A percentile compares a stretch with the other conserved stretches of the same genome.
Conservation (phyloP, 2,113 vertebrate genomes). For the Mastomys coucha region DNA sequence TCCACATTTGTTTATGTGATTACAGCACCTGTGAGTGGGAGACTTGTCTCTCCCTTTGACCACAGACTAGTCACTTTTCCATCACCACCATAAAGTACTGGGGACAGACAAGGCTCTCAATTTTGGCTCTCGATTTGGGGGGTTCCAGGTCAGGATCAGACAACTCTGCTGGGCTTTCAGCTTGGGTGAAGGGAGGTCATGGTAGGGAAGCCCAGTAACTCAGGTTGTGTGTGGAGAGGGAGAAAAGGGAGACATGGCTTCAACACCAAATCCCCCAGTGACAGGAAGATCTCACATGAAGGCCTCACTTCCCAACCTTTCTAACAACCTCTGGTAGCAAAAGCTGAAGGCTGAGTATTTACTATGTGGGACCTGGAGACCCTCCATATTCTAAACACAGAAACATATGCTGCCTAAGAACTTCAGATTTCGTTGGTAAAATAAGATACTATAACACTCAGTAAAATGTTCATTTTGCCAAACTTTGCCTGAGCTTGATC, state of each 20-base stretch:
- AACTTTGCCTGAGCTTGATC: neutral
- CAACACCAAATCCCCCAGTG: neutral
- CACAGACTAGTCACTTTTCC: neutral
- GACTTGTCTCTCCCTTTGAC: neutral
- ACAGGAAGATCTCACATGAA: neutral
- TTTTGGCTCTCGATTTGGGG: neutral
- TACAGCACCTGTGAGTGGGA: neutral
- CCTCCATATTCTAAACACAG: neutral
- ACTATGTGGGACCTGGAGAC: too few relatives aligned
- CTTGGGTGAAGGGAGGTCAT: neutral
- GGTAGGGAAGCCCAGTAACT: neutral
- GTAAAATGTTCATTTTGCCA: neutral
- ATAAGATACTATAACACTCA: neutral
- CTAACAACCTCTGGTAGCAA: neutral
- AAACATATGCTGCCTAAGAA: neutral
- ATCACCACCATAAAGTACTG: neutral
- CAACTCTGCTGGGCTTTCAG: neutral
- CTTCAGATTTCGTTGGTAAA: neutral
- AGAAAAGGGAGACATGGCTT: neutral
- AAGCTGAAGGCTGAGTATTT: neutral
- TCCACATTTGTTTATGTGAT: neutral
- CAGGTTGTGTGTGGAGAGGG: neutral
- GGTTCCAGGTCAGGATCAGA: neutral
- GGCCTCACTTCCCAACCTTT: neutral
- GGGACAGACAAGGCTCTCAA: neutral